Evolutionary conservation across 2,888 invertebrate species (phyloP), one percentile per base, ranked within the genome.

Genomic region (Amorpha juglandis): DNA sequence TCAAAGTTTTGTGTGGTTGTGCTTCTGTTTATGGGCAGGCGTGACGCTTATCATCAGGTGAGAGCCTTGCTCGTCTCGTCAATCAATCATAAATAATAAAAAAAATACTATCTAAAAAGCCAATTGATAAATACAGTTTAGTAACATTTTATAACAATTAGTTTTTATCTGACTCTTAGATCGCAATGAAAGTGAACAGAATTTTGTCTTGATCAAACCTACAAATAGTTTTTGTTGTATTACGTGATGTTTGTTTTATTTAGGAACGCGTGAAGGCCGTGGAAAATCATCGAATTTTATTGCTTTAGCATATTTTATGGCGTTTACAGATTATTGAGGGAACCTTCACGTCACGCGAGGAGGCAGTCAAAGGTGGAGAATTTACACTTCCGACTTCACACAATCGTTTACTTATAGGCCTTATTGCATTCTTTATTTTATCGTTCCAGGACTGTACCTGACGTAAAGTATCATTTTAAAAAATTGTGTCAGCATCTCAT

Each of bases 191-290:
- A 45, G 45, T 45, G 45, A 45, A 45, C 14, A 12, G 12, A 45
- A 9, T 53, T 53, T 53, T 53, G 53, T 6, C 53, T 27, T 53
- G 12, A 6, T 16, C 12, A 12, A 3, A 42, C 19, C 42, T 42
- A 38, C 53, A 38, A 58, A 58, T 58, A 42, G 19, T 42, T 58
- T 58, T 58, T 58, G 58, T 58, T 38, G 8, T 35, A 12, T 58
- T 42, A 38, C 58, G 58, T 58, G 58, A 58, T 58, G 79, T 81
- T 81, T 81, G 77, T 74, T 79, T 66, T 71, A 69, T 70, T 68
- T 58, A 7, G 50, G 50, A 58, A 58, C 42, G 58, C 58, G 58
- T 58, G 58, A 58, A 58, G 58, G 58, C 58, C 58, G 58, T 58
- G 38, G 58, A 42, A 58, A 58, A 58, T 58, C 42, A 58, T 58